Evolutionary conservation across 1,140 invertebrate species (phyloP).

Genomic region (Brachionus calyciflorus): DNA sequence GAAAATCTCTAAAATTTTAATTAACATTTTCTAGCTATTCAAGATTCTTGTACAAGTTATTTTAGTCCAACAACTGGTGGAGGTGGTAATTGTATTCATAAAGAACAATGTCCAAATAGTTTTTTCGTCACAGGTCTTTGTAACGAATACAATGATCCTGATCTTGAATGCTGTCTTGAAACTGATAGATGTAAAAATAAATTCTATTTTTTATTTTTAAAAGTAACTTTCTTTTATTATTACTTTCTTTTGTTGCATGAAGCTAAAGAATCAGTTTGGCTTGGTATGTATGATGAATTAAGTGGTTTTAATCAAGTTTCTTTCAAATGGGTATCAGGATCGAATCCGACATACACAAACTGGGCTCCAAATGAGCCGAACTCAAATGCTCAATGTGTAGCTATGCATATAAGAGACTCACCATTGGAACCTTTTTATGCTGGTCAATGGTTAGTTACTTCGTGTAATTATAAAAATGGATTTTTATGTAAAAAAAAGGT

Average conservation of each 20-base stretch:
- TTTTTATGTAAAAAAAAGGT: constrained; percentile 25
- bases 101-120: constrained; percentile 44
- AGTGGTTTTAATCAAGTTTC: constrained; percentile 48
- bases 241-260: background rate
- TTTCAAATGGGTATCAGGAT: constrained; percentile 50
- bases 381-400: constrained; percentile 39
- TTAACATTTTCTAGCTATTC: background rate
- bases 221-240: background rate
- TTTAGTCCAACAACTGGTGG: constrained; percentile 37
- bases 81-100: constrained; percentile 39
- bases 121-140: constrained; percentile 19
- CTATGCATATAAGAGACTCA: constrained; percentile 39
- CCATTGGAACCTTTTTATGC: constrained; percentile 10
- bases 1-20: background rate
- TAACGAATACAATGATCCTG: constrained; percentile 34
- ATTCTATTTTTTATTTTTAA: background rate
- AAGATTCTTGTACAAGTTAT: constrained; percentile 26
- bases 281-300: constrained; percentile 50
- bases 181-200: constrained; percentile 21
- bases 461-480: constrained; percentile 36
- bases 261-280: constrained; percentile 48
- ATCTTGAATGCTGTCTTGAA: constrained; percentile 27
- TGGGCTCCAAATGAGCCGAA: constrained; percentile 51
- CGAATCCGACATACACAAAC: constrained; percentile 49
- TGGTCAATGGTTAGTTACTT: constrained; percentile 43